These are phyloP conservation scores for Grantiella picta DNA, from an alignment of 2,113 vertebrate species.

Conservation along the genomic window DNA sequence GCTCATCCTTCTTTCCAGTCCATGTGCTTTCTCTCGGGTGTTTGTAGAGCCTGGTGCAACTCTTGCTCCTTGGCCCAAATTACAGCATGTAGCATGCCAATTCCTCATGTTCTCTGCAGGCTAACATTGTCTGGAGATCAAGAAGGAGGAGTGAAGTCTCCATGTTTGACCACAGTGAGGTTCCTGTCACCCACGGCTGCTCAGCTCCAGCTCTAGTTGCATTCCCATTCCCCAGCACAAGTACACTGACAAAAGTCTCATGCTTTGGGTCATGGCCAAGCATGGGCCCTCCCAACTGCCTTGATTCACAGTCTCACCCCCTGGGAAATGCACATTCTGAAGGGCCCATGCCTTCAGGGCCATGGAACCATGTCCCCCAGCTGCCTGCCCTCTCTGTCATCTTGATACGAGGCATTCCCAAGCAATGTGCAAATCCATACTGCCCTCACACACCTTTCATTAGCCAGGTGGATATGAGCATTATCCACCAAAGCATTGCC, in stretches of 20 bases:
- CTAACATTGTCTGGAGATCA: background rate
- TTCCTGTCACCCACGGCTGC: background rate
- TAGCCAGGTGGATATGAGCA: background rate
- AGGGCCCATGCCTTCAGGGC: background rate
- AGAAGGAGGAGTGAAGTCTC: background rate
- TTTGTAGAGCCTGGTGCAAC: background rate
- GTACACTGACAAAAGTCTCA: background rate
- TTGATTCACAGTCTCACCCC: background rate
- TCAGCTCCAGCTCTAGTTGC: background rate
- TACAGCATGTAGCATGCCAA: background rate
- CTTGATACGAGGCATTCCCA: background rate
- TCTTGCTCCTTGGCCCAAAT: background rate
- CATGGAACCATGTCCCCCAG: rapidly evolving
- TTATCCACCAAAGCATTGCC: background rate
- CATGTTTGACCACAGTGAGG: background rate
- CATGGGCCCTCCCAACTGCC: background rate
- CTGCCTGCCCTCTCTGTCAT: background rate
- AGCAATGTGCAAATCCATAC: background rate
- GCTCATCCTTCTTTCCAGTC: background rate
- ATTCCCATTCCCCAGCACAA: background rate
- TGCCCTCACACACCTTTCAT: background rate
- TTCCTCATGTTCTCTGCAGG: background rate
- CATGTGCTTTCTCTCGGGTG: background rate
- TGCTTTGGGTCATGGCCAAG: background rate
- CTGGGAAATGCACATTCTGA: background rate